phyloP scores from a whole-genome alignment of 2,797 vertebrate species.

The Taeniopygia guttata region DNA sequence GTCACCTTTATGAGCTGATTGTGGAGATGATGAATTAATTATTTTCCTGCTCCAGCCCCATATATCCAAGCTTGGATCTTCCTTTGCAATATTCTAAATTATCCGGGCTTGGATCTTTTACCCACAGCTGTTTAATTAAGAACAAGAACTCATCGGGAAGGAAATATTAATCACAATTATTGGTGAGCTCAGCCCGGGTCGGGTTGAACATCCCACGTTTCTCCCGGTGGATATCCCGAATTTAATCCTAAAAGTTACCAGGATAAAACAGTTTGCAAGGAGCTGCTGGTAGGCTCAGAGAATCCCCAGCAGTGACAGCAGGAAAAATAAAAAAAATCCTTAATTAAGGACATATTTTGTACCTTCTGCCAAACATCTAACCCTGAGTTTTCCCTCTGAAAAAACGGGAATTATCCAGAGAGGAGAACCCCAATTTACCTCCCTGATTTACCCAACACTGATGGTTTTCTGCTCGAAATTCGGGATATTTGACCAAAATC shows the following conservation, averaged over 20 bases:
- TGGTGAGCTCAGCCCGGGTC: neutral
- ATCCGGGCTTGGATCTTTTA: neutral
- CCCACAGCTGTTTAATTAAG: neutral
- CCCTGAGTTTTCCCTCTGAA: neutral
- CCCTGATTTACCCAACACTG: neutral
- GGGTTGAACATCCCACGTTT: neutral
- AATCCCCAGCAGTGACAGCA: neutral
- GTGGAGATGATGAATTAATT: neutral
- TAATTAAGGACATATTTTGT: neutral
- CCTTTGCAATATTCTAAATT: too few relatives aligned
- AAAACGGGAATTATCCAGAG: neutral
- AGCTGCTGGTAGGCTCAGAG: accelerated
- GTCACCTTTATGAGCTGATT: neutral
- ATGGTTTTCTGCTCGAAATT: neutral
- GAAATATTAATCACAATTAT: accelerated
- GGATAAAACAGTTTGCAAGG: accelerated
- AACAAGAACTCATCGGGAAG: accelerated
- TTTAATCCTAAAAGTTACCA: neutral
- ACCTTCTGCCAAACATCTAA: neutral
- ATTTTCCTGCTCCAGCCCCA: too few relatives aligned
- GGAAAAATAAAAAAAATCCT: neutral
- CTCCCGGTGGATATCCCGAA: neutral
- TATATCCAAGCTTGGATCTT: neutral
- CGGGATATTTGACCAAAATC: neutral
- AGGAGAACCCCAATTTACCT: neutral